Conservation (phyloP, 2,888 invertebrate genomes). For the Eupeodes luniger region DNA sequence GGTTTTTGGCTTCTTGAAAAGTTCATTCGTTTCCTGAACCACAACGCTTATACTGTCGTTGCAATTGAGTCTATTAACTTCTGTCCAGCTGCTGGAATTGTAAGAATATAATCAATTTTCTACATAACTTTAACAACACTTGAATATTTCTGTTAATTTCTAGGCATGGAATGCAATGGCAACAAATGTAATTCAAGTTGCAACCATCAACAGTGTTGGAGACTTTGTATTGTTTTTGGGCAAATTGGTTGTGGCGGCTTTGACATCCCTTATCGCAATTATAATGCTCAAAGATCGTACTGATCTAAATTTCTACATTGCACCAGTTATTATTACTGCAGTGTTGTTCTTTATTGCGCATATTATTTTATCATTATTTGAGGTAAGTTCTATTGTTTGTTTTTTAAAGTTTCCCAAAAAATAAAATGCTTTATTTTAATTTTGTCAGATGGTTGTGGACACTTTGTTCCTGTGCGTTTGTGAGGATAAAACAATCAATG, state of each 20-base stretch:
- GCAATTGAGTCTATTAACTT: conserved; percentile 96
- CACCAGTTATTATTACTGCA: conserved; percentile 93
- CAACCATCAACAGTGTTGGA: conserved; percentile 96
- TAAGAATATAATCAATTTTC: conserved; percentile 84
- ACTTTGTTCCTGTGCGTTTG: conserved; percentile 97
- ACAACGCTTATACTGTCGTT: conserved; percentile 97
- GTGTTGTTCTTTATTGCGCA: conserved; percentile 96
- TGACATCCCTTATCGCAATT: conserved; percentile 92
- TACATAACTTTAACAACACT: too few relatives aligned
- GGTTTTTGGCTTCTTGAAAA: conserved; percentile 96
- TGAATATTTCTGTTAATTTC: conserved; percentile 74
- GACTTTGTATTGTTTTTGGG: conserved; percentile 96
- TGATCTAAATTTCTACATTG: conserved; percentile 92
- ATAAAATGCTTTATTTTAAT: neutral
- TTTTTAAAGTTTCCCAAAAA: neutral
- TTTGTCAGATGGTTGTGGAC: conserved; percentile 94
- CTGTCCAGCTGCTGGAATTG: conserved; percentile 95
- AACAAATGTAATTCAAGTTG: conserved; percentile 93
- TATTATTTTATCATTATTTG: conserved; percentile 95
- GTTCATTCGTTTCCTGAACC: conserved; percentile 95
- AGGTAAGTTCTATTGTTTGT: conserved; percentile 86
- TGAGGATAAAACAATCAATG: conserved; percentile 94
- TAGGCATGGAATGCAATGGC: conserved; percentile 94
- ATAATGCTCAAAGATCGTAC: conserved; percentile 90
- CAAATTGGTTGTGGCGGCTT: conserved; percentile 90